Base-by-base conservation (phyloP, 1,140 invertebrate species). In the Drosophila arawakana region DNA sequence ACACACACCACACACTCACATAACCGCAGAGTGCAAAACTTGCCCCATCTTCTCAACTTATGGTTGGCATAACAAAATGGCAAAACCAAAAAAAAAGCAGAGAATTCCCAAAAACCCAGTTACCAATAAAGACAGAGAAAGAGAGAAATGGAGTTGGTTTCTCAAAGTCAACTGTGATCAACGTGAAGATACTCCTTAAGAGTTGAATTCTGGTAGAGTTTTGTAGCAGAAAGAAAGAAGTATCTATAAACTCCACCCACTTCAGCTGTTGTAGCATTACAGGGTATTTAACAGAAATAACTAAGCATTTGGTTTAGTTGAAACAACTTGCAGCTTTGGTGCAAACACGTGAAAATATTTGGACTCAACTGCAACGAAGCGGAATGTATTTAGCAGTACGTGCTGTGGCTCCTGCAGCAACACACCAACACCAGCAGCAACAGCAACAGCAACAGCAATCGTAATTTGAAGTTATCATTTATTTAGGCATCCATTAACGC, bases 391-490 rank as follows among this genome's bases (percentile, higher is more conserved):
- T 89, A 90, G 78, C 62, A 50, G 85, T 81, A 88, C 85, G 84
- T 88, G 84, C 78, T 79, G 44, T 60, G 37, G 13, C 11, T 46
- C 41, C 55, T 43, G 59, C 15, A 58, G 46, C 30, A 8, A 7
- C 30, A 9, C 18, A 21, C 18, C 18, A 21, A 21, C 18, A 21
- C 18, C 18, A 21, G 11, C 13, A 21, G 0, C 18, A 21, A 11
- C 13, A 58, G 46, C 30, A 8, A 7, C 30, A 9, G 50, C 47
- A 10, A 60, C 35, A 57, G 71, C 84, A 89, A 90, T 89, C 85
- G 84, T 81, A 89, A 89, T 89, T 89, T 89, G 72, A 78, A 90
- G 84, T 89, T 89, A 89, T 89, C 88, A 89, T 84, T 89, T 89
- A 89, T 89, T 89, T 85, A 89, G 83, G 72, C 81, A 73, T 90